phyloP scores from a whole-genome alignment of 53 echinoderm and acorn worm genomes.

The Mesocentrotus franciscanus region DNA sequence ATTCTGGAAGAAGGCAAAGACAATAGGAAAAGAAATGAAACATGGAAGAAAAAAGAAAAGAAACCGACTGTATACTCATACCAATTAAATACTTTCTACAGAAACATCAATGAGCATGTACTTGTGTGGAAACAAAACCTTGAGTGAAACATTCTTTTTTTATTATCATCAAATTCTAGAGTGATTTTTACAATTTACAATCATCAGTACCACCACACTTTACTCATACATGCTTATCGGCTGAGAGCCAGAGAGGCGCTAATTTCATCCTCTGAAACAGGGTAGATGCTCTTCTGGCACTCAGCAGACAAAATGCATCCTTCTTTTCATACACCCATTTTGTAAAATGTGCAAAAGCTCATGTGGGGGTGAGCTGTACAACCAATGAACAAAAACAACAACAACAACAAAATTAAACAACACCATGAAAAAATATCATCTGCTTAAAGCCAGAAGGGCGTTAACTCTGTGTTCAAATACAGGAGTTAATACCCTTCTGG shows the following conservation, averaged over 20 bases:
- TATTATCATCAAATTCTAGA: conserved; percentile 17
- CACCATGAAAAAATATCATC: background rate
- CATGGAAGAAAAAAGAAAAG: background rate
- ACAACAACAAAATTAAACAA: too few species aligned
- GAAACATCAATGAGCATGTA: background rate
- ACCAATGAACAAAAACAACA: background rate
- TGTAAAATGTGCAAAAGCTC: background rate
- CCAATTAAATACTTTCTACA: background rate
- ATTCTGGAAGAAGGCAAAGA: background rate
- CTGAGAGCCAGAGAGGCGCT: background rate
- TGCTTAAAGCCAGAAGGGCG: background rate
- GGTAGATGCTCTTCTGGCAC: background rate
- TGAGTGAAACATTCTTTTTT: conserved; percentile 11
- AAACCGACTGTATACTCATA: background rate
- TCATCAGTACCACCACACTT: conserved; percentile 14
- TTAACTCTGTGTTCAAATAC: too few species aligned
- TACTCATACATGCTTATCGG: background rate
- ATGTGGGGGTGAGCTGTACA: background rate
- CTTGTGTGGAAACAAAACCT: background rate
- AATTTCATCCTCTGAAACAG: background rate
- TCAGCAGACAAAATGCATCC: background rate
- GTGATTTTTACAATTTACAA: conserved; percentile 43
- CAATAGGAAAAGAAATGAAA: background rate
- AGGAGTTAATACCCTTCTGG: too few species aligned
- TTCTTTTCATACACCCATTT: background rate